Conservation (phyloP, 1,140 invertebrate genomes). For the Heliothis subflexa region DNA sequence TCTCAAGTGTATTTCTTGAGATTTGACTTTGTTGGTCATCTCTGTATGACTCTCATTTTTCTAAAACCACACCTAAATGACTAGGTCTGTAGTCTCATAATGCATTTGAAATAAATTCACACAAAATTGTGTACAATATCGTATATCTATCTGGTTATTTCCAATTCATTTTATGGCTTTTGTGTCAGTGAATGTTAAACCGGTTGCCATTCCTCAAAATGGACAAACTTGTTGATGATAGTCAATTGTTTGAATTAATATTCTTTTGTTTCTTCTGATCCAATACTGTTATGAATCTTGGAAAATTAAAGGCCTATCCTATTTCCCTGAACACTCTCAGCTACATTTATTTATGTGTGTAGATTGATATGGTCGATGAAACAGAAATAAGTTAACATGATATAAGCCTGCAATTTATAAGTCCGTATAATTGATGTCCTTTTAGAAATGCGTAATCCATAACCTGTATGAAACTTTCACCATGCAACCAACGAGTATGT, state of each 20-base stretch:
- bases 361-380: no score
- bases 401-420: background rate
- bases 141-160: background rate
- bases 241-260: background rate
- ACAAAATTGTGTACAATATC: background rate
- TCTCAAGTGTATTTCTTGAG: no score
- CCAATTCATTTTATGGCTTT: background rate
- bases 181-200: background rate
- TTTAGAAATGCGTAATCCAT: background rate
- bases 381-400: background rate
- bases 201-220: background rate
- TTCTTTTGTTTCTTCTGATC: background rate
- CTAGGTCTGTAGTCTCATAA: background rate
- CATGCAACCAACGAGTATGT: constrained; percentile 12
- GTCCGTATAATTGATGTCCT: background rate
- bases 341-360: no score
- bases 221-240: no score
- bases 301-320: no score
- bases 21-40: no score
- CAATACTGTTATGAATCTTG: no score
- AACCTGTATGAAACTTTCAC: constrained; percentile 20
- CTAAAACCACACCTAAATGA: no score
- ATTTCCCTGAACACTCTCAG: no score
- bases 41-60: no score
- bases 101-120: background rate